A percentile compares a stretch with the other conserved stretches of the same genome.
Evolutionary conservation across 2,888 invertebrate species (phyloP).

Genomic region (Orthosia gracilis): DNA sequence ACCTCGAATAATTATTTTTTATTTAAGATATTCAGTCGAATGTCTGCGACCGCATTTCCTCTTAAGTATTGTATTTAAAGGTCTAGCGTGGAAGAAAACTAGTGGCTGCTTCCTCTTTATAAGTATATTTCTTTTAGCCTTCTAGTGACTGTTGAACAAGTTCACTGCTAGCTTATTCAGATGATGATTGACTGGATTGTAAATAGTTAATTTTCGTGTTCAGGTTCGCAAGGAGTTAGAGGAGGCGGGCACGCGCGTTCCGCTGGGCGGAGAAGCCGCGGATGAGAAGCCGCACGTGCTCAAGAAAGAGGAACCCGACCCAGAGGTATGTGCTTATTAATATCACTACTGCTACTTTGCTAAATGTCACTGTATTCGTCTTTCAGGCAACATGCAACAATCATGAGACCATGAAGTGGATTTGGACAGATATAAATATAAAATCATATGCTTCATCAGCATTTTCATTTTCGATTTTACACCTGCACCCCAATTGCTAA

Average conservation of each 20-base stretch:
- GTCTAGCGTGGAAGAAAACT: neutral
- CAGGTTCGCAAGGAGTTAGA: conserved; percentile 87
- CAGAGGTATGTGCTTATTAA: conserved; percentile 78
- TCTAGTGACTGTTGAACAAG: neutral
- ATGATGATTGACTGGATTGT: neutral
- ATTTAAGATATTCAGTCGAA: too few relatives aligned
- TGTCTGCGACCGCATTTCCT: too few relatives aligned
- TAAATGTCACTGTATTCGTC: too few relatives aligned
- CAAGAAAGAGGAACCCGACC: conserved; percentile 90
- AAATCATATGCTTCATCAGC: too few relatives aligned
- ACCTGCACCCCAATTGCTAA: too few relatives aligned
- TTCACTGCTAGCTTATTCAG: neutral
- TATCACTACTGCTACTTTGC: neutral
- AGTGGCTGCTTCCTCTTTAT: neutral
- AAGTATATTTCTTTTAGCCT: neutral
- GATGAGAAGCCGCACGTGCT: conserved; percentile 90
- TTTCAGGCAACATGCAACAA: too few relatives aligned
- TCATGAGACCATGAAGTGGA: too few relatives aligned
- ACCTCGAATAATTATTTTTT: too few relatives aligned
- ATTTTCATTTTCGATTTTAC: too few relatives aligned
- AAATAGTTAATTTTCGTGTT: neutral
- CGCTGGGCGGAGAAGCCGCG: conserved; percentile 71
- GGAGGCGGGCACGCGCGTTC: conserved; percentile 75
- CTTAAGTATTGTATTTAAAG: neutral
- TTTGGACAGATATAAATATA: too few relatives aligned